Percentiles rank a stretch among this genome's conserved stretches.
Evolutionary conservation across 2,888 invertebrate genomes (phyloP).

Genomic region (Patella depressa): DNA sequence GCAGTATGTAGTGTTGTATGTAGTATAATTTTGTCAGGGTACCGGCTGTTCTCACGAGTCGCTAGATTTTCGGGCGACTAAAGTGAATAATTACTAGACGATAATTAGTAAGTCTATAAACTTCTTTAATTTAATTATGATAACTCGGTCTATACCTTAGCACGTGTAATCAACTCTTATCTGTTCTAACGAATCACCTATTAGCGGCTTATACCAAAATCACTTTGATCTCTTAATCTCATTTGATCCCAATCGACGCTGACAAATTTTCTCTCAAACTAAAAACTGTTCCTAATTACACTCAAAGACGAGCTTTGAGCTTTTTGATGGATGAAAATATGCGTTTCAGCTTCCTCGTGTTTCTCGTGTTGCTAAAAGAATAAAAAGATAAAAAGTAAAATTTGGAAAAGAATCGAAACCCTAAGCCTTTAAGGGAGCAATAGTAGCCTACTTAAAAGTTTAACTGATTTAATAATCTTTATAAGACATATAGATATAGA

Average conservation of each 20-base stretch:
- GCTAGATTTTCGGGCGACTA: not conserved
- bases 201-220: not conserved
- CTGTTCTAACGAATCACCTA: not conserved
- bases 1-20: too few species aligned
- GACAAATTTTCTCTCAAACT: not conserved
- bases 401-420: too few species aligned
- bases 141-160: not conserved
- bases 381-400: too few species aligned
- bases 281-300: not conserved
- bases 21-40: too few species aligned
- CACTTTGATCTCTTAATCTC: not conserved
- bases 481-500: too few species aligned
- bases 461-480: too few species aligned
- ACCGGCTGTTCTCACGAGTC: not conserved
- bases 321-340: too few species aligned
- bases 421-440: too few species aligned
- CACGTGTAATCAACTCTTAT: conserved; percentile 1
- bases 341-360: too few species aligned
- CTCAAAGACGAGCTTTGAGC: not conserved
- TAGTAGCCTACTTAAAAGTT: too few species aligned
- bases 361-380: too few species aligned
- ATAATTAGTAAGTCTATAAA: not conserved
- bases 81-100: conserved; percentile 1
- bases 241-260: not conserved
- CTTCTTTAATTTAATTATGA: conserved; percentile 1